phyloP scores from a whole-genome alignment of 2,888 invertebrate genomes.

The Campopleginae sp. region DNA sequence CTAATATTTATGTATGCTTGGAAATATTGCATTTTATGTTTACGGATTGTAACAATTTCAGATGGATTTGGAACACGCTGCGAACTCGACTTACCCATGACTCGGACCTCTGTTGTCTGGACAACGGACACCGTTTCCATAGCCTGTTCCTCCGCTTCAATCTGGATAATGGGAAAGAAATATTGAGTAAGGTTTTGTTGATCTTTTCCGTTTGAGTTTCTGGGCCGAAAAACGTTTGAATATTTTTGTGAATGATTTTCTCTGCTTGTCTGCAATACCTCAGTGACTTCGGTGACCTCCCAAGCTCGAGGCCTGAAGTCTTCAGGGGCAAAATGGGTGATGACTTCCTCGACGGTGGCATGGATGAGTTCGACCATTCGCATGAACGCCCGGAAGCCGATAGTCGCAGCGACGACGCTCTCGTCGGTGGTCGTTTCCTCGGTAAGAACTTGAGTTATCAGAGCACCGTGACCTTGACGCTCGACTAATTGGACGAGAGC shows the following conservation, averaged over 20 bases:
- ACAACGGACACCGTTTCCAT: constrained; percentile 84
- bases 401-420: constrained; percentile 90
- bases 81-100: constrained; percentile 83
- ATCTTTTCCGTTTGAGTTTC: not conserved
- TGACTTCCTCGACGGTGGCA: constrained; percentile 93
- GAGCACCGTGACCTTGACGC: constrained; percentile 91
- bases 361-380: constrained; percentile 93
- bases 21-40: constrained; percentile 46
- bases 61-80: constrained; percentile 70
- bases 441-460: constrained; percentile 92
- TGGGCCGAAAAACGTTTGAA: not conserved
- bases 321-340: constrained; percentile 92
- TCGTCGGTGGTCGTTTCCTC: constrained; percentile 93
- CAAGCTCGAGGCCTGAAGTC: constrained; percentile 93
- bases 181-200: not conserved
- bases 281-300: constrained; percentile 90
- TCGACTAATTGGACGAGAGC: constrained; percentile 94
- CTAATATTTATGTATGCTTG: constrained; percentile 23
- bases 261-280: constrained; percentile 84
- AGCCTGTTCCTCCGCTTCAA: constrained; percentile 82
- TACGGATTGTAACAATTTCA: constrained; percentile 76
- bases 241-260: constrained; percentile 10
- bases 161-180: constrained; percentile 72
- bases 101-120: constrained; percentile 84
- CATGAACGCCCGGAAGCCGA: constrained; percentile 94